These are phyloP conservation scores for Ramphastos sulfuratus DNA, from an alignment of 2,113 vertebrate species.

Conservation along the genomic window DNA sequence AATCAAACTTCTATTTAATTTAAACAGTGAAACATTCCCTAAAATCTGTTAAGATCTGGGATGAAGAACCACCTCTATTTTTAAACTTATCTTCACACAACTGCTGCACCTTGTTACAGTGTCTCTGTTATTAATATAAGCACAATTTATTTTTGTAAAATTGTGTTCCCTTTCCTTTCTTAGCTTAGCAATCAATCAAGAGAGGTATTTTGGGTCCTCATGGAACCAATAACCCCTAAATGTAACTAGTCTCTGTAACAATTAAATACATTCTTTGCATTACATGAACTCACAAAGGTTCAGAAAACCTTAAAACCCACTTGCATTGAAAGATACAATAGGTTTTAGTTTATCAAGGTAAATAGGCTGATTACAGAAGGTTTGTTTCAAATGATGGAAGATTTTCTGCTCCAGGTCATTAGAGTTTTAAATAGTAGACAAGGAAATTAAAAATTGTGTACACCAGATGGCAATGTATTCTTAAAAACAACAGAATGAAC, in stretches of 20 bases:
- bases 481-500: slow-evolving; percentile 11
- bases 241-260: not conserved
- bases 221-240: not conserved
- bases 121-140: not conserved
- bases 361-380: not conserved
- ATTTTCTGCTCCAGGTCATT: not conserved
- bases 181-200: not conserved
- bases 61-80: not conserved
- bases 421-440: not conserved
- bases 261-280: not conserved
- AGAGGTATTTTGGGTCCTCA: not conserved
- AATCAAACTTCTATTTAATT: not conserved
- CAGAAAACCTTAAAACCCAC: not conserved
- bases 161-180: not conserved
- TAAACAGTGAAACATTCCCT: not conserved
- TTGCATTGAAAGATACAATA: not conserved
- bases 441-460: slow-evolving; percentile 27
- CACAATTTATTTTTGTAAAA: not conserved
- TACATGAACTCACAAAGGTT: not conserved
- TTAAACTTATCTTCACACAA: not conserved
- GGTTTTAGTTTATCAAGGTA: not conserved
- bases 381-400: not conserved
- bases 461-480: slow-evolving; percentile 72
- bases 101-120: not conserved
- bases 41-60: not conserved